Evolutionary conservation across 1,140 invertebrate species (phyloP).

Genomic region (Melitaea cinxia): DNA sequence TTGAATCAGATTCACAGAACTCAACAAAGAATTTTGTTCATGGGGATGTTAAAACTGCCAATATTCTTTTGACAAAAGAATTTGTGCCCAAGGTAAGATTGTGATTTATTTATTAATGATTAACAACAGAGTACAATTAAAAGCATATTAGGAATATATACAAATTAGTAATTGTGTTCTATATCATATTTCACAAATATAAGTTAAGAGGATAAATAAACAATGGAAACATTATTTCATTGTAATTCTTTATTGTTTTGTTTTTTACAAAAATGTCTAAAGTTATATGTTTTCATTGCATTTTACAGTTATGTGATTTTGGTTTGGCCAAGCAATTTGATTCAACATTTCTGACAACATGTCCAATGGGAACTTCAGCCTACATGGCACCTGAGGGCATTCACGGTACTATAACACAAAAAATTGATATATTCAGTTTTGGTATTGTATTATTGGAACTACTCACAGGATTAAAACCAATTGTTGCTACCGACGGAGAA

Average conservation of each 20-base stretch:
- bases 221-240: no score
- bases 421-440: conserved; percentile 90
- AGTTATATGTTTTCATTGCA: conserved; percentile 6
- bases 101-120: conserved; percentile 17
- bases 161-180: no score
- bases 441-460: conserved; percentile 89
- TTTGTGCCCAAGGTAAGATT: conserved; percentile 84
- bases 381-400: conserved; percentile 91
- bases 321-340: conserved; percentile 84
- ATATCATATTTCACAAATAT: no score
- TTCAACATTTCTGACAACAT: conserved; percentile 77
- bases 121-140: no score
- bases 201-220: no score
- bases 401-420: conserved; percentile 86
- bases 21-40: conserved; percentile 82
- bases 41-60: conserved; percentile 89
- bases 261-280: not conserved
- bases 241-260: no score
- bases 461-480: conserved; percentile 85
- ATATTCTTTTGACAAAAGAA: conserved; percentile 86
- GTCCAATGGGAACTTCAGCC: conserved; percentile 86
- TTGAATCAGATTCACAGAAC: conserved; percentile 41
- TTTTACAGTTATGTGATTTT: conserved; percentile 87
- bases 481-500: conserved; percentile 69
- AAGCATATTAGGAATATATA: no score